Conservation (phyloP, 2,797 vertebrate species). For the Tokudaia muenninki region DNA sequence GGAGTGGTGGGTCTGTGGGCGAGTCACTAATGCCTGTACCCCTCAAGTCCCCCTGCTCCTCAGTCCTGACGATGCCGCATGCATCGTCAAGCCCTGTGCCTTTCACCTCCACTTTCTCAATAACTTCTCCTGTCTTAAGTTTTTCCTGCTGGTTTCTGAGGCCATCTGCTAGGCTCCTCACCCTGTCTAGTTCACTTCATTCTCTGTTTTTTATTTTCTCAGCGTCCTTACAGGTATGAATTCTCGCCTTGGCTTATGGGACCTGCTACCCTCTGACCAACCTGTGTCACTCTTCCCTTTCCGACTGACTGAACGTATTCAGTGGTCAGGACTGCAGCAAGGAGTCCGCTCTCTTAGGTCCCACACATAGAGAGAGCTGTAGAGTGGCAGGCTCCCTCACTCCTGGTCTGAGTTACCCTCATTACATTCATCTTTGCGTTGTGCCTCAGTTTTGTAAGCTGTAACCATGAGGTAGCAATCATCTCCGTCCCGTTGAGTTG, state of each 20-base stretch:
- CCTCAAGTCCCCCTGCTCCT: not conserved
- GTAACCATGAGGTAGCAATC: not conserved
- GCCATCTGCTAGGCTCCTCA: not conserved
- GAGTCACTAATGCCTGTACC: not conserved
- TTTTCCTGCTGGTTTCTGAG: constrained; percentile 9
- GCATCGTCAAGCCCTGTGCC: too few relatives aligned
- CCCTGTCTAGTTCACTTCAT: not conserved
- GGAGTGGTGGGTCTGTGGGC: not conserved
- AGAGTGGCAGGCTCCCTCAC: not conserved
- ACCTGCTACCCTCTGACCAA: not conserved
- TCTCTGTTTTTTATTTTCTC: constrained; percentile 19
- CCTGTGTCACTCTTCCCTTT: not conserved
- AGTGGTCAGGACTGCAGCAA: not conserved
- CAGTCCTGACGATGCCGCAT: not conserved
- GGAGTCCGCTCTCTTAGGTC: not conserved
- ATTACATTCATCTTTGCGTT: constrained; percentile 6
- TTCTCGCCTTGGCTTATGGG: constrained; percentile 32
- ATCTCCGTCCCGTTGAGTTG: not conserved
- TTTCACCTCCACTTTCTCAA: not conserved
- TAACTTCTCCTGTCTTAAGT: not conserved
- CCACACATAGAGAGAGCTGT: not conserved
- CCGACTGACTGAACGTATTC: not conserved
- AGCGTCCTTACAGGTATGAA: not conserved
- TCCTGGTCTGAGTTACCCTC: not conserved
- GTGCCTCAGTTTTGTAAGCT: constrained; percentile 46